phyloP scores from a whole-genome alignment of 2,888 invertebrate genomes.

The Thymelicus sylvestris region DNA sequence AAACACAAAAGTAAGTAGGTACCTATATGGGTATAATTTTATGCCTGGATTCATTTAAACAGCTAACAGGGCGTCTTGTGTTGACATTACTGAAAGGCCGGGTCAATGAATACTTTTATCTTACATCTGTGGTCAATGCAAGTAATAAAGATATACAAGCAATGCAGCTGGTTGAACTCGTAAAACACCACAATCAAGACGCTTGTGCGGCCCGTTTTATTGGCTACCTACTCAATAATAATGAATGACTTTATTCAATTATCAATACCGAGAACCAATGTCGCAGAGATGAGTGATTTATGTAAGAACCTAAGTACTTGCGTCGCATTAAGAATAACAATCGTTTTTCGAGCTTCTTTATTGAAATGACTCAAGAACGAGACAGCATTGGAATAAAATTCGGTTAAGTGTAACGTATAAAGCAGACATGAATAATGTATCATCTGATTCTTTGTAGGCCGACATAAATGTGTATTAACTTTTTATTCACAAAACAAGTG shows the following conservation, averaged over 20 bases:
- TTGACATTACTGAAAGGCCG: slow-evolving; percentile 37
- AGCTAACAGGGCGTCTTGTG: slow-evolving; percentile 25
- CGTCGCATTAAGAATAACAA: slow-evolving; percentile 35
- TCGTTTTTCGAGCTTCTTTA: slow-evolving; percentile 30
- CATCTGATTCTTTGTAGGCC: slow-evolving; percentile 2
- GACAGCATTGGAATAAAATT: slow-evolving; percentile 13
- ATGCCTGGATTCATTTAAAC: slow-evolving; percentile 1
- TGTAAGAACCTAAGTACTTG: slow-evolving; percentile 40
- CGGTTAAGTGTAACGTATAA: slow-evolving; percentile 16
- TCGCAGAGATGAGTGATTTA: slow-evolving; percentile 73
- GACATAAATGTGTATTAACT: slow-evolving; percentile 13
- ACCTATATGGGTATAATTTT: background rate
- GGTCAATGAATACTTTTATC: slow-evolving; percentile 49
- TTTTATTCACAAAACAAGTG: slow-evolving; percentile 18
- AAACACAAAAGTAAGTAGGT: no score
- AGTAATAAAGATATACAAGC: slow-evolving; percentile 69
- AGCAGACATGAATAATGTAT: slow-evolving; percentile 16
- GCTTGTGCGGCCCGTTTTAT: slow-evolving; percentile 73
- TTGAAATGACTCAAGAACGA: slow-evolving; percentile 7
- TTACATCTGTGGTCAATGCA: slow-evolving; percentile 67
- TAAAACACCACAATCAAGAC: slow-evolving; percentile 74
- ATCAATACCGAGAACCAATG: slow-evolving; percentile 75
- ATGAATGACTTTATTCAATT: slow-evolving; percentile 82
- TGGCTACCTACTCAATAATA: slow-evolving; percentile 61
- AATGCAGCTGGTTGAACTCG: slow-evolving; percentile 76